Percentiles rank a stretch among this genome's conserved stretches.
These are phyloP conservation scores for Sinotaia quadrata DNA, from an alignment of 2,888 invertebrate species.

Conservation along the genomic window DNA sequence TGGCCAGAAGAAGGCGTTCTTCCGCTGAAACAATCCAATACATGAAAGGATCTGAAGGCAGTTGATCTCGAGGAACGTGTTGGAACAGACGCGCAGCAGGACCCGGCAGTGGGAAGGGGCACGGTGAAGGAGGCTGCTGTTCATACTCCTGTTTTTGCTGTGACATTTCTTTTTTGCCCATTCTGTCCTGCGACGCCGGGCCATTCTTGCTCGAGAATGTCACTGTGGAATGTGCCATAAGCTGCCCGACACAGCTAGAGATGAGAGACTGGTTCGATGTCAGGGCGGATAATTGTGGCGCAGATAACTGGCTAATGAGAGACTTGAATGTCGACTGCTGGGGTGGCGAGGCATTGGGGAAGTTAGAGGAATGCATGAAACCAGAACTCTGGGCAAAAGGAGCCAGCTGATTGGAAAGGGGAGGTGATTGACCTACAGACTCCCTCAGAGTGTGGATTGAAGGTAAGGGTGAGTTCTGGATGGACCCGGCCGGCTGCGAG, in stretches of 20 bases:
- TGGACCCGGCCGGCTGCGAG: background rate
- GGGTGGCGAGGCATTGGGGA: background rate
- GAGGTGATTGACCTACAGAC: background rate
- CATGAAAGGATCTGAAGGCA: constrained; percentile 26
- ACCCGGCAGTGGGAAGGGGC: constrained; percentile 6
- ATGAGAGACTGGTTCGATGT: background rate
- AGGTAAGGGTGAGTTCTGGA: constrained; percentile 6
- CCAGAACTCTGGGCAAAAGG: background rate
- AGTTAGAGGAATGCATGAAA: background rate
- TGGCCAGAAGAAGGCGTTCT: constrained; percentile 17
- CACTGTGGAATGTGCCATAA: background rate
- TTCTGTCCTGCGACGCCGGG: background rate
- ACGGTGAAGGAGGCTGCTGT: background rate
- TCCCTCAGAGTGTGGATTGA: constrained; percentile 21
- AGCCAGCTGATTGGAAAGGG: background rate
- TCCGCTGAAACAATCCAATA: constrained; percentile 23
- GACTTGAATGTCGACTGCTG: constrained; percentile 10
- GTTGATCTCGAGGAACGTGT: constrained; percentile 23
- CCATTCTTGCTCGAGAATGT: background rate
- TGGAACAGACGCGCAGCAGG: constrained; percentile 16
- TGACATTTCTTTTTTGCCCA: background rate
- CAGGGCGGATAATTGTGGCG: background rate
- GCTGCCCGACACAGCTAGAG: background rate
- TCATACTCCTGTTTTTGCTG: background rate
- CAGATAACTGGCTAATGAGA: constrained; percentile 1